Base-by-base conservation (phyloP, 2,888 invertebrate species). In the Dryococelus australis region DNA sequence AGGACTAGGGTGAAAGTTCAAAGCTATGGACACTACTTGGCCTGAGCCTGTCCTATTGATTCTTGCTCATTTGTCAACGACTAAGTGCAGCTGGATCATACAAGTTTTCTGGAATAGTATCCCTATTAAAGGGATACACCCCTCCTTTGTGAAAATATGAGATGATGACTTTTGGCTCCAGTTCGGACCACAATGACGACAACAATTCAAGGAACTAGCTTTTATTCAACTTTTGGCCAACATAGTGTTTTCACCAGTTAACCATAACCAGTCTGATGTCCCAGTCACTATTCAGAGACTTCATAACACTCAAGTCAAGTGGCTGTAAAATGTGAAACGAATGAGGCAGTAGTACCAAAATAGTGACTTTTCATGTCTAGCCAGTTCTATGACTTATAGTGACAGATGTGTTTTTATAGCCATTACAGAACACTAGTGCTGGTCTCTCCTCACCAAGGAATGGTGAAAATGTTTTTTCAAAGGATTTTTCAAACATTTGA, bases 171-270 rank as follows among this genome's bases (percentile, higher is more conserved):
- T 20, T 24, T 24, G 65, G 24, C 65, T 65, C 65, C 8, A 65
- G n/a, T 65, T 65, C 24, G n/a, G 24, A 1, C 65, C 6, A 24
- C n/a, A 65, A 65, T 65, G 65, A 65, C 2, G 65, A 65, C 65
- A 65, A 24, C 65, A 65, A 24, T 65, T 65, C 65, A 65, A 65
- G 20, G n/a, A 65, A 65, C 24, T 8, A 65, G 20, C 65, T 65
- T 65, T 65, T 65, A n/a, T 65, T 65, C 24, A 65, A 65, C 20
- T 65, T 65, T 65, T 65, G 65, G 65, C 65, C 65, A 65, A 65
- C n/a, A n/a, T 16, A 20, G 65, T 24, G 24, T 65, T 65, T 65
- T 24, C 16, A 1, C 65, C 65, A 65, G 65, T 65, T 65, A 65
- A 65, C 65, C n/a, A 65, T 65, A 65, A 65, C 65, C n/a, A 65